Conservation (phyloP, 2,888 invertebrate genomes). For the Drosophila eohydei region DNA sequence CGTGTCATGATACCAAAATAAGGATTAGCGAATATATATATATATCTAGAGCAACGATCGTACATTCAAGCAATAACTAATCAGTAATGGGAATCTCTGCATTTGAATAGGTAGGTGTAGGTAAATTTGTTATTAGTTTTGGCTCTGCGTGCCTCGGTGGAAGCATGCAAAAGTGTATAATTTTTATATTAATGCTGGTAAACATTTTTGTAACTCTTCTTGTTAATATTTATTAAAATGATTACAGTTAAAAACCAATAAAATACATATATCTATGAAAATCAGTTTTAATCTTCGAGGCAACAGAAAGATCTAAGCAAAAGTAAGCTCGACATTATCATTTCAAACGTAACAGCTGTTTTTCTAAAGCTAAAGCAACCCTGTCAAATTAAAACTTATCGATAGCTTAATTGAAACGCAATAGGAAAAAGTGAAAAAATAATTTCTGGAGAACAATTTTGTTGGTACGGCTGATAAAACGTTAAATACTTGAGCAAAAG, state of each 20-base stretch:
- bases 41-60: constrained; percentile 40
- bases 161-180: constrained; percentile 12
- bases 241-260: constrained; percentile 60
- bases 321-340: background rate
- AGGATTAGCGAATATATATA: background rate
- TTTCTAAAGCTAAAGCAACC: constrained; percentile 14
- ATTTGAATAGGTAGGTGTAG: constrained; percentile 60
- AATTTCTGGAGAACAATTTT: constrained; percentile 28
- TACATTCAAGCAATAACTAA: constrained; percentile 70
- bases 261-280: constrained; percentile 21
- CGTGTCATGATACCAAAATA: constrained; percentile 89
- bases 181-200: constrained; percentile 43
- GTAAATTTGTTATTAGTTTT: constrained; percentile 46
- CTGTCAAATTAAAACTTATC: constrained; percentile 33
- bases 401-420: constrained; percentile 54
- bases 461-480: constrained; percentile 18
- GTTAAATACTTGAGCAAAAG: constrained; percentile 1
- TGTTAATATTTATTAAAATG: constrained; percentile 66
- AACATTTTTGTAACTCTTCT: constrained; percentile 47
- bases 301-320: background rate
- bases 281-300: background rate
- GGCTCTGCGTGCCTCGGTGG: constrained; percentile 11
- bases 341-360: constrained; percentile 42
- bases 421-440: constrained; percentile 52
- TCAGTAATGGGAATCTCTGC: constrained; percentile 73